Base-by-base conservation (phyloP, 2,888 invertebrate species). In the Lepidocyrtoides sp. region DNA sequence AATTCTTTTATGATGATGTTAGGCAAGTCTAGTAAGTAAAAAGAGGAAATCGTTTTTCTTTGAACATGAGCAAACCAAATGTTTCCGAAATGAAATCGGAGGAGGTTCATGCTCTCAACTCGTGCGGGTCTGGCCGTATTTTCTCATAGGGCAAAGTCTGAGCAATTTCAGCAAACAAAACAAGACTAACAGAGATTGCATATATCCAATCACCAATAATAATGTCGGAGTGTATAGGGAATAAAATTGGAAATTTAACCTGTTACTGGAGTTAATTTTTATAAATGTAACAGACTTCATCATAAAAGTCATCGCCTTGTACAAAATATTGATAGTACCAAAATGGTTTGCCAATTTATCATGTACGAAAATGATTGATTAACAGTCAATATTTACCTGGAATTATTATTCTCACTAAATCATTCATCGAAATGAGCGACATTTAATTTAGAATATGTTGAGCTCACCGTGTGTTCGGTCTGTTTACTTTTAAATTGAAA, bases 91-190 rank as follows among this genome's bases (percentile, higher is more conserved):
- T 17, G 10, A 44, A 75, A n/a, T n/a, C n/a, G n/a, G 57, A 57
- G 32, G 57, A 63, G 10, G 36, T 60, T 29, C 86, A 77, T 86
- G 86, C 77, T 26, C 32, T 63, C 48, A 23, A 23, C 86, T n/a
- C 86, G 86, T 86, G 86, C n/a, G n/a, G 17, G 44, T 60, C 77
- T 44, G 0, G 26, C 26, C 12, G 14, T 41, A 85, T 36, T 77
- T 77, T 77, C 48, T 79, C 79, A 54, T 79, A 87, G 87, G 87
- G 63, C 87, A 87, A 87, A 87, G 87, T 87, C 87, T 79, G 87
- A 60, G 63, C n/a, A 85, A 69, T n/a, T 14, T 32, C 12, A 10
- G 57, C 10, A 57, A 51, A 51, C 12, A 79, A 26, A 48, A 63
- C 26, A 5, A 82, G 36, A 69, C 23, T 66, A 41, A 32, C 14